A percentile compares a stretch with the other conserved stretches of the same genome.
phyloP scores from a whole-genome alignment of 2,113 vertebrate species.

The Thalassoma bifasciatum region DNA sequence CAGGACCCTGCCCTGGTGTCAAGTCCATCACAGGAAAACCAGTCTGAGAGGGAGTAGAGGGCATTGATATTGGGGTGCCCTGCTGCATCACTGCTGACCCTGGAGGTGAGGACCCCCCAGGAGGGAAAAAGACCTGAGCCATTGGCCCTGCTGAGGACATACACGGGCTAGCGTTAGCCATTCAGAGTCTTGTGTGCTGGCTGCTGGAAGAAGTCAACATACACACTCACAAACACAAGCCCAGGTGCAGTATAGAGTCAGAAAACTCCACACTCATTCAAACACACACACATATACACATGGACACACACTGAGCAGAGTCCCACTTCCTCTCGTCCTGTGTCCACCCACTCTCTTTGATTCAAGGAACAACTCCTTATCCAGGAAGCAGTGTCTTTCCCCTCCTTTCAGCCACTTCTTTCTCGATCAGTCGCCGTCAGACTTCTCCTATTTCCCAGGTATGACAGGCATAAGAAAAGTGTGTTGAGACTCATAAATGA shows the following conservation, averaged over 20 bases:
- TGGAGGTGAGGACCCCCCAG: slow-evolving; percentile 66
- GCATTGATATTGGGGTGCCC: slow-evolving; percentile 61
- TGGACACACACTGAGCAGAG: slow-evolving; percentile 11
- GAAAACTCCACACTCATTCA: slow-evolving; percentile 57
- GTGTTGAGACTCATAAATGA: slow-evolving; percentile 33
- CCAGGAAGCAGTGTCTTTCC: slow-evolving; percentile 64
- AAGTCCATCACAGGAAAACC: slow-evolving; percentile 68
- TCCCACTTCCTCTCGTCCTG: slow-evolving; percentile 46
- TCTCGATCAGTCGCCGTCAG: slow-evolving; percentile 12
- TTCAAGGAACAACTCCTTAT: slow-evolving; percentile 59
- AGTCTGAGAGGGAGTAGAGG: slow-evolving; percentile 40
- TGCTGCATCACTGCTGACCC: slow-evolving; percentile 69
- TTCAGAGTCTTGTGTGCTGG: slow-evolving; percentile 53
- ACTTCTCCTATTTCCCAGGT: slow-evolving; percentile 50
- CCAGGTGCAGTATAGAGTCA: slow-evolving; percentile 34
- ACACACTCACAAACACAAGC: slow-evolving; percentile 28
- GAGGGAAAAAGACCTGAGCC: slow-evolving; percentile 77
- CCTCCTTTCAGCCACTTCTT: slow-evolving; percentile 40
- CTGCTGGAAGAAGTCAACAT: slow-evolving; percentile 43
- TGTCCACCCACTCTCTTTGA: slow-evolving; percentile 46
- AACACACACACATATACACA: slow-evolving; percentile 22
- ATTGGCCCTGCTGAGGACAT: slow-evolving; percentile 75
- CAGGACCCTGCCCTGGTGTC: slow-evolving; percentile 57
- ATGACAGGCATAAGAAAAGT: slow-evolving; percentile 43
- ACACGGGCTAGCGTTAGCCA: slow-evolving; percentile 83